A percentile compares a stretch with the other conserved stretches of the same genome.
These are phyloP conservation scores for Phalloptychus januarius DNA, from an alignment of 2,797 vertebrate species.

Conservation along the genomic window DNA sequence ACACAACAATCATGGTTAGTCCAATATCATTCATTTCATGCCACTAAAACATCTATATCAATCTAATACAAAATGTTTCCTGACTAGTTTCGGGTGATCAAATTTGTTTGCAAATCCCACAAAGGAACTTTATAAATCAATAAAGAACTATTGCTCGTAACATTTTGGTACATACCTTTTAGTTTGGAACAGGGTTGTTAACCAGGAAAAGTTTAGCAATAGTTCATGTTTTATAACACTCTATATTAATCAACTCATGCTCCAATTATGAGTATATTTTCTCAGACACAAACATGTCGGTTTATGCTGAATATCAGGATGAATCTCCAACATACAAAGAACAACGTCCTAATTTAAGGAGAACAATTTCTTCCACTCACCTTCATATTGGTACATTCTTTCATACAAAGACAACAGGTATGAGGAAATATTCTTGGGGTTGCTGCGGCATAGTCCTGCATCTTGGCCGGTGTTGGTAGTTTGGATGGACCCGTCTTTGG, in stretches of 20 bases:
- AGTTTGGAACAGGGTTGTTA: neutral
- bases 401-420: slow-evolving; percentile 96
- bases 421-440: slow-evolving; percentile 94
- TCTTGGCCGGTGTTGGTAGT: slow-evolving; percentile 88
- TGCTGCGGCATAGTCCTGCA: slow-evolving; percentile 92
- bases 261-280: neutral
- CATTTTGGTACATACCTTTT: neutral
- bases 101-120: neutral
- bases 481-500: slow-evolving; percentile 40
- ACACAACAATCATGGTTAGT: neutral
- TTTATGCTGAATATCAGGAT: neutral
- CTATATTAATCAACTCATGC: neutral
- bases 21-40: neutral
- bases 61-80: neutral
- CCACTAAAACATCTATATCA: too few relatives aligned
- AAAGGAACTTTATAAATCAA: too few relatives aligned
- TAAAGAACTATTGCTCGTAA: neutral
- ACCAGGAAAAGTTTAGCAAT: neutral
- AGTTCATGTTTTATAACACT: neutral
- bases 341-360: slow-evolving; percentile 2
- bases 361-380: slow-evolving; percentile 83
- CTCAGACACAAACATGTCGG: neutral
- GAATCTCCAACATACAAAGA: neutral
- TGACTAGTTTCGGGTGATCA: neutral
- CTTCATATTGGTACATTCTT: slow-evolving; percentile 91